Conservation (phyloP, 2,113 vertebrate genomes). For the Girardinichthys multiradiatus region DNA sequence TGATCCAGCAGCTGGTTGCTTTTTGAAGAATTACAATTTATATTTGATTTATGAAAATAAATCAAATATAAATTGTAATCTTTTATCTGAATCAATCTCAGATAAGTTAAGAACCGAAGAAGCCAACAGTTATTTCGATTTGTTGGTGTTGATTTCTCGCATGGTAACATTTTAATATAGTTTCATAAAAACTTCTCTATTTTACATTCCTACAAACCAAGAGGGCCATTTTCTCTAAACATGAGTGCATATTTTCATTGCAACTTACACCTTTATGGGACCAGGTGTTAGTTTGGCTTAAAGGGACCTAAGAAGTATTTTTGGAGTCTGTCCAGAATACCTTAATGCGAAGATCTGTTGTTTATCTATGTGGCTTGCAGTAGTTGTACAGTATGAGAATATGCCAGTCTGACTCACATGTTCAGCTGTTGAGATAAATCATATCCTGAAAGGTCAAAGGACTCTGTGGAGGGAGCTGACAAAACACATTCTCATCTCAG, state of each 20-base stretch:
- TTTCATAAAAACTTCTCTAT: too few relatives aligned
- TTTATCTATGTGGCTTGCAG: conserved; percentile 18
- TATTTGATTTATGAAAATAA: too few relatives aligned
- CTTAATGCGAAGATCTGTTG: conserved; percentile 35
- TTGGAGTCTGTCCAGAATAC: conserved; percentile 1
- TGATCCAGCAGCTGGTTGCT: too few relatives aligned
- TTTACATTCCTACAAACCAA: too few relatives aligned
- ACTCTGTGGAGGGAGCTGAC: conserved; percentile 43
- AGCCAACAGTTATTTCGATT: too few relatives aligned
- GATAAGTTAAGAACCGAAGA: too few relatives aligned
- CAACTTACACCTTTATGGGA: neutral
- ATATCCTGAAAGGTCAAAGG: conserved; percentile 48
- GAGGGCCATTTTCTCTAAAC: neutral
- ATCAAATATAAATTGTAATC: too few relatives aligned
- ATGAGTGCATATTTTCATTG: neutral
- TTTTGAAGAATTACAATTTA: too few relatives aligned
- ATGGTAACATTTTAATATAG: too few relatives aligned
- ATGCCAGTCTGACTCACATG: conserved; percentile 60
- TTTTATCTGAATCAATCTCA: too few relatives aligned
- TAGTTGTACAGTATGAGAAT: conserved; percentile 15
- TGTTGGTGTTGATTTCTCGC: too few relatives aligned
- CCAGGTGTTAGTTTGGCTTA: neutral
- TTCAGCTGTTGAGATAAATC: conserved; percentile 68
- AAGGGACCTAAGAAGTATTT: neutral
- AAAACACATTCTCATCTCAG: conserved; percentile 61